Conservation (phyloP, 2,797 vertebrate genomes). For the Euthynnus affinis region DNA sequence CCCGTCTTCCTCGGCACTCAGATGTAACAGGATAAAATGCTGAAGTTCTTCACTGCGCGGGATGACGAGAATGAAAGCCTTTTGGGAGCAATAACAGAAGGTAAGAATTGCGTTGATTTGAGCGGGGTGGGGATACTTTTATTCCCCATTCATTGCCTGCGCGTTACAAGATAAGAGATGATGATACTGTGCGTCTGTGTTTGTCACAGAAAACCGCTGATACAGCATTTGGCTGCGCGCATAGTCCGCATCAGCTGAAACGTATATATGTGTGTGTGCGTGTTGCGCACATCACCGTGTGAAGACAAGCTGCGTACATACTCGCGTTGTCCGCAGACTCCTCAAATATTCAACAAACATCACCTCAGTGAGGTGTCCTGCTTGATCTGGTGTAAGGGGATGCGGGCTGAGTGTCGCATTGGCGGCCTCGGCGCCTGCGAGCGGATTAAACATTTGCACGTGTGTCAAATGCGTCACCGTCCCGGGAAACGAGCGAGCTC, state of each 20-base stretch:
- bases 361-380: conserved; percentile 13
- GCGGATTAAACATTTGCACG: conserved; percentile 69
- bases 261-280: conserved; percentile 2
- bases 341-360: background rate
- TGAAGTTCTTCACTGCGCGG: conserved; percentile 84
- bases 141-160: conserved; percentile 7
- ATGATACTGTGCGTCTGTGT: conserved; percentile 46
- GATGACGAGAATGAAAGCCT: conserved; percentile 85
- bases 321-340: conserved; percentile 2
- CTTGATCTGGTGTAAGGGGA: conserved; percentile 43
- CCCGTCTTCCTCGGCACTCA: conserved; percentile 36
- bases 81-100: conserved; percentile 78
- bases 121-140: conserved; percentile 17
- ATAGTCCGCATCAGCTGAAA: conserved; percentile 54
- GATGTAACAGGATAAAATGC: conserved; percentile 76
- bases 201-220: conserved; percentile 70
- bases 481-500: conserved; percentile 56
- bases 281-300: conserved; percentile 34
- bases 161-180: conserved; percentile 32
- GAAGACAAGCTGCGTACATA: conserved; percentile 5
- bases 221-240: conserved; percentile 64
- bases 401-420: conserved; percentile 80
- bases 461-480: conserved; percentile 77
- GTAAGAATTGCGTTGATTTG: conserved; percentile 55
- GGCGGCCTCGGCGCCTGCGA: conserved; percentile 65